Conservation (phyloP, 2,113 vertebrate genomes). For the Potamarius usumacintae region DNA sequence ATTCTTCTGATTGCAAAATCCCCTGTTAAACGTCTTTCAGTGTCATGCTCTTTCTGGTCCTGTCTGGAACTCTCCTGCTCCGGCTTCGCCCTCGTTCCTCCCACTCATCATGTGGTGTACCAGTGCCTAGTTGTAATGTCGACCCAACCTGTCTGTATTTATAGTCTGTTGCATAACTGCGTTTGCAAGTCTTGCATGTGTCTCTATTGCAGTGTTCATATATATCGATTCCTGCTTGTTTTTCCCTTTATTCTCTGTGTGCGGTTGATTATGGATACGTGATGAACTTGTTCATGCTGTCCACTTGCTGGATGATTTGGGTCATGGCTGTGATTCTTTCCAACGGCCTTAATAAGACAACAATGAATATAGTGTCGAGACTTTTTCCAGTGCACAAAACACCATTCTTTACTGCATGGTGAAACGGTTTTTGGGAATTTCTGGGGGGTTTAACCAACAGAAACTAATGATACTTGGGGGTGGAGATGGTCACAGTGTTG, state of each 20-base stretch:
- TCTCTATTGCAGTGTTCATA: neutral
- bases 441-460: neutral
- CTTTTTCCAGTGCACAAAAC: neutral
- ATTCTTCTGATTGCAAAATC: neutral
- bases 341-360: neutral
- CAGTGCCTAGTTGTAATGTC: neutral
- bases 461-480: neutral
- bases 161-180: constrained; percentile 15
- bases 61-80: constrained; percentile 4
- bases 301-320: neutral
- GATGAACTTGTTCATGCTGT: neutral
- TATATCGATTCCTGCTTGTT: neutral
- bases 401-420: neutral
- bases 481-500: neutral
- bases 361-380: neutral
- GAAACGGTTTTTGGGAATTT: neutral
- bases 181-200: constrained; percentile 23
- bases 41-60: constrained; percentile 16
- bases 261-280: neutral
- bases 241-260: neutral
- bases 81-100: neutral
- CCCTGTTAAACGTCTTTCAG: neutral
- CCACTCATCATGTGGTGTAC: constrained; percentile 8
- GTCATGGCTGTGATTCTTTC: neutral
- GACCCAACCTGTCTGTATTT: constrained; percentile 24